Evolutionary conservation across 2,888 invertebrate species (phyloP), one percentile per base, ranked within the genome.

Genomic region (Caenorhabditis imperialis): DNA sequence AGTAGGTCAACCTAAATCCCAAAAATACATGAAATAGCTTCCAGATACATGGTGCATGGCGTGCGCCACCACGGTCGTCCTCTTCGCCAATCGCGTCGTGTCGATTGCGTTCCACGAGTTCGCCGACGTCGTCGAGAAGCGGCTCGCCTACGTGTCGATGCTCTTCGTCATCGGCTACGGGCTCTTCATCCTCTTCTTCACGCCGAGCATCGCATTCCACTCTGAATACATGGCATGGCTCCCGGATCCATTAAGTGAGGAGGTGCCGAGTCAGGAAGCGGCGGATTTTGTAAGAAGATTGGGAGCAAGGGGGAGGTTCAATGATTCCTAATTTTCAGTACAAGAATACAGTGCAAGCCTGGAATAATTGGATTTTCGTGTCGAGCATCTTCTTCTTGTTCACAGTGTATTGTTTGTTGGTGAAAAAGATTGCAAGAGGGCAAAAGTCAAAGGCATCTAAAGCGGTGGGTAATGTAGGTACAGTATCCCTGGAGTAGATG

Each of bases 341-440:
- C 38, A 50, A 50, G 25, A 67, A 67, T 33, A 27, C 10, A 3
- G 25, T 27, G 3, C 67, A 67, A 51, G 67, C 67, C 16, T 67
- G 50, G 58, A 67, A 58, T 40, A 67, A 67, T 30, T 67, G 67
- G 67, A 51, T 67, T 6, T 67, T 67, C 27, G 58, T 67, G 6
- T 16, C 25, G 23, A 58, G 50, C 16, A 67, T 67, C 57, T 51
- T 67, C 55, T 23, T 58, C 45, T 20, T 67, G 22, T 67, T 67
- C 30, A 51, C 42, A 5, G 18, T 51, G n/a, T 67, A 67, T 18
- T 67, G 50, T 25, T 42, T 16, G 10, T 23, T 67, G 58, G 38
- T 67, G 27, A 67, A 67, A 22, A 57, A 53, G 20, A 50, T 67
- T n/a, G 67, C 57, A 0, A 23, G 51, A n/a, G 67, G 67, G 8